Conservation (phyloP, 2,888 invertebrate genomes). For the Phyllotreta striolata region DNA sequence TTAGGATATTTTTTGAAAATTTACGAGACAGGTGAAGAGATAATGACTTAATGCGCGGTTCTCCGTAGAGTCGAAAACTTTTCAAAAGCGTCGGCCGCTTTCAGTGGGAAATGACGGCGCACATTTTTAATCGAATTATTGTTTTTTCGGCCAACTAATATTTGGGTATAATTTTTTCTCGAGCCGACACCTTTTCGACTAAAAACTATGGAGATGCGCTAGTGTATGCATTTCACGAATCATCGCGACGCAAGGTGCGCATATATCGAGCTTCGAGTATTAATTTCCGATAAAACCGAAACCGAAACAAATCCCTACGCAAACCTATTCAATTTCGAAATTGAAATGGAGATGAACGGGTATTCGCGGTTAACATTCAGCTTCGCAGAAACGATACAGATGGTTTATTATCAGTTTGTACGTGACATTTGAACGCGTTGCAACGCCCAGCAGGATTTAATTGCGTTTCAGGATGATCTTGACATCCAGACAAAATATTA, state of each 20-base stretch:
- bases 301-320: too few species aligned
- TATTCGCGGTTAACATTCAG: too few species aligned
- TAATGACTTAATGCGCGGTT: slow-evolving; percentile 51
- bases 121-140: slow-evolving; percentile 39
- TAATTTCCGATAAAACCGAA: too few species aligned
- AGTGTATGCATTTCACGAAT: too few species aligned
- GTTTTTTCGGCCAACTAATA: slow-evolving; percentile 22
- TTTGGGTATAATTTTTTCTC: slow-evolving; percentile 14
- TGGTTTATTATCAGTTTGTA: not conserved
- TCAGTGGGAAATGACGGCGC: slow-evolving; percentile 34
- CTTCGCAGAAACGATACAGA: too few species aligned
- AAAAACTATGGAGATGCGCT: not conserved
- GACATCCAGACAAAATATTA: not conserved
- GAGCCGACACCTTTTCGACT: not conserved
- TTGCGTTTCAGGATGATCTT: slow-evolving; percentile 11
- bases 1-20: slow-evolving; percentile 44
- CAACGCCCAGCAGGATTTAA: slow-evolving; percentile 9
- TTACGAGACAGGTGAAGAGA: slow-evolving; percentile 53
- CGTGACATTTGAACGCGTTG: slow-evolving; percentile 2
- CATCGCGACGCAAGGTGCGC: too few species aligned
- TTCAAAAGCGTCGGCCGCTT: slow-evolving; percentile 36
- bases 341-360: too few species aligned
- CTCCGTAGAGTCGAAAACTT: slow-evolving; percentile 3
- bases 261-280: too few species aligned
- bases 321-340: too few species aligned